Evolutionary conservation across 2,797 vertebrate genomes (phyloP), one percentile per base, ranked within the genome.

Genomic region (Leptoclinus maculatus): DNA sequence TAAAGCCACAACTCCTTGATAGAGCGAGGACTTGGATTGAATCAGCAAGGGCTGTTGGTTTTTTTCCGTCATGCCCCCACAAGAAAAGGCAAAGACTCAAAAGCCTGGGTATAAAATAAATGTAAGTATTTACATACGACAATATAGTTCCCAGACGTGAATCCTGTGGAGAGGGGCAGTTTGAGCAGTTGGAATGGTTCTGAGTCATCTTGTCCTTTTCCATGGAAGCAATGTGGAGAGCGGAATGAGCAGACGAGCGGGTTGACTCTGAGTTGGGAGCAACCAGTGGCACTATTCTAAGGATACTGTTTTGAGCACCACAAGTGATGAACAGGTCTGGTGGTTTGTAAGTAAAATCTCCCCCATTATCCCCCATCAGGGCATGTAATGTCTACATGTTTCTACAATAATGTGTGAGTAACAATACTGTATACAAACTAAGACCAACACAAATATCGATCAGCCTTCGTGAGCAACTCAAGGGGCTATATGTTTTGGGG

Each of bases 161-260:
- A 92, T 93, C 94, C 93, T 83, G 63, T 83, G 85, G 88, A 87
- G 85, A 88, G 75, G 76, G 64, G 88, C 83, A 80, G 87, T 84
- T 87, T 76, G 79, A 88, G 91, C 73, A 54, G 70, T 9, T 67
- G 87, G 84, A 87, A 88, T 69, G 78, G 75, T 85, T 93, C 91
- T 94, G 91, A 94, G 88, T 95, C 93, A 94, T 93, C 85, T 69
- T 85, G 84, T 87, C 91, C 90, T 92, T 92, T 94, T 94, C 92
- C 93, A 93, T 91, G 87, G 90, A 88, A 85, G 88, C 73, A 80
- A 80, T 72, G 85, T 67, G 74, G 73, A 86, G 75, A 86, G 82
- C 72, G 83, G 76, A 90, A 84, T 90, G 80, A 82, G 70, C 69
- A 69, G 45, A 79, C 66, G 36, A 80, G 76, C 65, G 49, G 83